Evolutionary conservation across 2,797 vertebrate species (phyloP).

Genomic region (Corythornis leucogaster): DNA sequence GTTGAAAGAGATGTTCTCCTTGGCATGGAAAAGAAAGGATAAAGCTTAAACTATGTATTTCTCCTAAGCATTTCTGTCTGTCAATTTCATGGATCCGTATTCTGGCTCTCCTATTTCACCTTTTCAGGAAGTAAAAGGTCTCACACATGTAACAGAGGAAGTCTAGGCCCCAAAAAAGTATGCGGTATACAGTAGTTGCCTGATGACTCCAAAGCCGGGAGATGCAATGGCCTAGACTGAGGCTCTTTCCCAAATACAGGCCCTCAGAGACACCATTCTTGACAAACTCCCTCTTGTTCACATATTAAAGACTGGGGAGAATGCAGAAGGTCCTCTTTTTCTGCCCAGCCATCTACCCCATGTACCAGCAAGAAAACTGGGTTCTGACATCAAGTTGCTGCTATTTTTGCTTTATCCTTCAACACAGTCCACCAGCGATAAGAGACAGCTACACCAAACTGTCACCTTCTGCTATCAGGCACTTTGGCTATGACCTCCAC

Average conservation of each 20-base stretch:
- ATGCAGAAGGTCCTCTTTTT: neutral
- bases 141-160: neutral
- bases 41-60: neutral
- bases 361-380: rapidly evolving
- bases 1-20: neutral
- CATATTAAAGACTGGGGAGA: neutral
- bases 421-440: neutral
- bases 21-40: neutral
- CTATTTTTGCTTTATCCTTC: neutral
- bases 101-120: neutral
- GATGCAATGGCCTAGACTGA: neutral
- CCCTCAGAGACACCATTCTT: neutral
- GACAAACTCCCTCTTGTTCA: neutral
- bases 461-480: neutral
- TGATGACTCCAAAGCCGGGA: neutral
- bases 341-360: neutral
- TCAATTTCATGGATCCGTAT: neutral
- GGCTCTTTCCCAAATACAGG: neutral
- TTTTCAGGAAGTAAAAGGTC: neutral
- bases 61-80: neutral
- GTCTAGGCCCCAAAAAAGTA: neutral
- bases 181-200: neutral
- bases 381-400: neutral
- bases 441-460: neutral
- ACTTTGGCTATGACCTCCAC: neutral